Conservation (phyloP, 2,888 invertebrate species). For the Caradrina kadenii region DNA sequence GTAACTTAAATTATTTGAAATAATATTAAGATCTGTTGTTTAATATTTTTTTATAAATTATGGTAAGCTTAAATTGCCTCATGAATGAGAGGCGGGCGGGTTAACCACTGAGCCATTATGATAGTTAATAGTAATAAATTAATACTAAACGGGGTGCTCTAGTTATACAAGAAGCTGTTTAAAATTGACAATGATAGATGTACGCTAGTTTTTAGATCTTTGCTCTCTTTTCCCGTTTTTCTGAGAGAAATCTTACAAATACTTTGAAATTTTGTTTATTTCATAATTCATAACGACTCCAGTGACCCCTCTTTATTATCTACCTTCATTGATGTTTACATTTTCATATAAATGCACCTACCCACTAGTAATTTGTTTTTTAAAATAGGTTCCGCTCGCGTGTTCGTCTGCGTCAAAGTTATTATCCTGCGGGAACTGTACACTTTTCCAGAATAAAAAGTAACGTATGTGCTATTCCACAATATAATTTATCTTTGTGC, state of each 20-base stretch:
- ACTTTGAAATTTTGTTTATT: not conserved
- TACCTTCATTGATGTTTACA: not conserved
- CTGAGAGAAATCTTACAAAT: not conserved
- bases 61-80: no score
- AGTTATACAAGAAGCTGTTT: conserved; percentile 39
- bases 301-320: not conserved
- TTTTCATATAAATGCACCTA: not conserved
- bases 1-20: no score
- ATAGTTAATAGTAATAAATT: conserved; percentile 31
- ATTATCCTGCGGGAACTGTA: no score
- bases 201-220: conserved; percentile 8
- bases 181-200: conserved; percentile 41
- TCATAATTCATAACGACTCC: not conserved
- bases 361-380: not conserved
- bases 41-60: no score
- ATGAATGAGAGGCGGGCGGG: no score
- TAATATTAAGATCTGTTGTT: no score
- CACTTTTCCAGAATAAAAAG: no score
- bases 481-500: no score
- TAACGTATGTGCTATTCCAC: no score
- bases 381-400: no score
- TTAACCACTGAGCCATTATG: no score
- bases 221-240: conserved; percentile 1
- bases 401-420: no score
- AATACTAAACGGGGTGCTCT: conserved; percentile 46